Conservation (phyloP, 2,113 vertebrate species). For the Sapayoa aenigma region DNA sequence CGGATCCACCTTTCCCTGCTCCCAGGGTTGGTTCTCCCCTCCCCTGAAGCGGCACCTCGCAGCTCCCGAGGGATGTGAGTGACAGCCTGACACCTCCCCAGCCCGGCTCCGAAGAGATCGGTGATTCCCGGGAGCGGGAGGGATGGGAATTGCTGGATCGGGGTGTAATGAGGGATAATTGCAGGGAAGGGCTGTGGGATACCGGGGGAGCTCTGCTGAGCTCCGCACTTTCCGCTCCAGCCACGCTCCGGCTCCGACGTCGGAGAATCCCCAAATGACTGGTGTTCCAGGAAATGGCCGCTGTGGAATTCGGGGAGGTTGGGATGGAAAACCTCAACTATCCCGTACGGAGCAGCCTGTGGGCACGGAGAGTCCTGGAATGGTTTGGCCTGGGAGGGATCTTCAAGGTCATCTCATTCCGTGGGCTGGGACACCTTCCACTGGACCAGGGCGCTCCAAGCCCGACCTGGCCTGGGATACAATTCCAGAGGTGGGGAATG, state of each 20-base stretch:
- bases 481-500: neutral
- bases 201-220: neutral
- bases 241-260: neutral
- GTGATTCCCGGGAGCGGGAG: neutral
- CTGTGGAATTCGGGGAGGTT: neutral
- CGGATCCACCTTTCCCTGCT: neutral
- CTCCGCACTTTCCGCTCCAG: neutral
- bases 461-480: neutral
- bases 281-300: neutral
- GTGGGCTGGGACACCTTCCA: neutral
- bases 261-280: neutral
- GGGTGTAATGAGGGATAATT: neutral
- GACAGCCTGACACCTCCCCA: neutral
- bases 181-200: neutral
- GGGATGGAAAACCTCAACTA: neutral
- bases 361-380: neutral
- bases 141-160: neutral
- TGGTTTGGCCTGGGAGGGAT: neutral
- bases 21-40: neutral
- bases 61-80: neutral
- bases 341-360: neutral
- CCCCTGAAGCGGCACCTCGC: neutral
- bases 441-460: neutral
- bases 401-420: neutral
- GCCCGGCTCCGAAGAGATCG: neutral